Conservation (phyloP, 2,888 invertebrate species). For the Callimorpha dominula region DNA sequence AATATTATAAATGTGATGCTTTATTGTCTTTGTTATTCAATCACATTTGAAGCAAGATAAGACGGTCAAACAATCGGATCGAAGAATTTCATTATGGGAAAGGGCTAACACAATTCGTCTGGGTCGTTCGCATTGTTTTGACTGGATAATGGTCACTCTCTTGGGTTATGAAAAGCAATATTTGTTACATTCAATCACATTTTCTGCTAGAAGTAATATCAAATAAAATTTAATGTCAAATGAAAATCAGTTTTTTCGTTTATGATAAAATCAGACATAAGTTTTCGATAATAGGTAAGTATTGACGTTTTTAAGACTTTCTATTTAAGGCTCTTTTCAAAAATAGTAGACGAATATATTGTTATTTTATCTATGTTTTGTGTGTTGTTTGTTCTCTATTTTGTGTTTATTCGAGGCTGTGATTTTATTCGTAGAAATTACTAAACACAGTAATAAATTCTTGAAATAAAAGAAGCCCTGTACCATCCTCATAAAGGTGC, state of each 20-base stretch:
- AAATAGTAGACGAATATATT: too few relatives aligned
- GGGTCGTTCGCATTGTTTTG: conserved; percentile 37
- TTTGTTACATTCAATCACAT: conserved; percentile 38
- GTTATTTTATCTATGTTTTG: too few relatives aligned
- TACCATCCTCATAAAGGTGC: too few relatives aligned
- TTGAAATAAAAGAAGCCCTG: too few relatives aligned
- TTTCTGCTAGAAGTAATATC: conserved; percentile 21
- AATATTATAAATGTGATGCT: conserved; percentile 21
- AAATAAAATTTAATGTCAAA: conserved; percentile 4
- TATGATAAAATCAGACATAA: background rate
- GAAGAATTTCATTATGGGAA: conserved; percentile 43
- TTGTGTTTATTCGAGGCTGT: too few relatives aligned
- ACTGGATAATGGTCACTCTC: conserved; percentile 32
- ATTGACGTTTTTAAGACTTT: background rate
- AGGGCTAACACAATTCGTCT: conserved; percentile 36
- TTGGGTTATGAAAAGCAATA: conserved; percentile 31
- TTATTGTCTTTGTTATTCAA: conserved; percentile 32
- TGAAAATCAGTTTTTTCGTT: background rate
- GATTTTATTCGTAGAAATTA: too few relatives aligned
- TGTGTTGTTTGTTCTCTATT: too few relatives aligned
- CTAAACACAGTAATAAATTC: too few relatives aligned
- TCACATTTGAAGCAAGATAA: conserved; percentile 29
- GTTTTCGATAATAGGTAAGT: background rate
- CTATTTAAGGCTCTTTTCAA: background rate
- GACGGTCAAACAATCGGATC: conserved; percentile 38